These are phyloP conservation scores for Crotalus helleri DNA, from an alignment of 2,113 vertebrate genomes.

Conservation along the genomic window DNA sequence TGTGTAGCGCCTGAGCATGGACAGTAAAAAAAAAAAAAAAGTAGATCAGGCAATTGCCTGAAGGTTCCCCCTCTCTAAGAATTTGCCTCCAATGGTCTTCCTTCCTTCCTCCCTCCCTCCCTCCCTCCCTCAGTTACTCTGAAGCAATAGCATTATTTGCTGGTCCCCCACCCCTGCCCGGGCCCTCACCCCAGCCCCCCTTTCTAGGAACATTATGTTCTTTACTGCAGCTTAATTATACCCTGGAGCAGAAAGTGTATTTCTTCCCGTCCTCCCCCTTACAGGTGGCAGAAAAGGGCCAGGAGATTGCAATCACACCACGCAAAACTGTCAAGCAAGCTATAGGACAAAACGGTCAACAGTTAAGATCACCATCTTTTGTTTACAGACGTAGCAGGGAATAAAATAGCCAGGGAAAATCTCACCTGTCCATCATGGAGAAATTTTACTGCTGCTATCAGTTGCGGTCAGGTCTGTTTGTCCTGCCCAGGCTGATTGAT, in stretches of 20 bases:
- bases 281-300: not conserved
- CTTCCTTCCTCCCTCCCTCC: no score
- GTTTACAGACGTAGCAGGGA: not conserved
- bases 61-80: not conserved
- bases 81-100: not conserved
- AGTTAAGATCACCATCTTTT: not conserved
- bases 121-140: not conserved
- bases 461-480: no score
- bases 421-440: not conserved
- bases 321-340: not conserved
- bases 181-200: not conserved
- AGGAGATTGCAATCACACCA: not conserved
- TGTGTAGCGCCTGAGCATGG: not conserved
- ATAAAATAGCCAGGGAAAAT: not conserved
- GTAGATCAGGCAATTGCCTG: not conserved
- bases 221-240: not conserved
- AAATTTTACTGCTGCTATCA: not conserved
- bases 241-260: constrained; percentile 10
- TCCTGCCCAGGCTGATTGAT: not conserved
- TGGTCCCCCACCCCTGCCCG: no score
- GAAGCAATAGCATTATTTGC: not conserved
- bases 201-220: constrained; percentile 21
- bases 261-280: not conserved
- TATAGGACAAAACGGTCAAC: not conserved
- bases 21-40: not conserved